phyloP scores from a whole-genome alignment of 2,113 vertebrate species.

The Platycercus adscitus region DNA sequence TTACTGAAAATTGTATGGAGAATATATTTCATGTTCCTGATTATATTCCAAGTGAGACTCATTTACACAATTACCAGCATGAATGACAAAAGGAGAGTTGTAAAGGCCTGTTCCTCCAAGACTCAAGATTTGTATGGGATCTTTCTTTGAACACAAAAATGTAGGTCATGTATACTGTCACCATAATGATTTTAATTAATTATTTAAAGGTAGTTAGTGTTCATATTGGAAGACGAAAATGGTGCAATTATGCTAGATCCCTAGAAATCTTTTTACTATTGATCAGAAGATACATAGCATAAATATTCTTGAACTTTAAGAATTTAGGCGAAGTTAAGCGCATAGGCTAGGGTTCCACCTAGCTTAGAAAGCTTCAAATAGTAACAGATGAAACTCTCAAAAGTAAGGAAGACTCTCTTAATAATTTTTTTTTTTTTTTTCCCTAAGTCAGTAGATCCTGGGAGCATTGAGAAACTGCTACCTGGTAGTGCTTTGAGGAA shows the following conservation, averaged over 20 bases:
- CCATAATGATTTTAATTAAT: not conserved
- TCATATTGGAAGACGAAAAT: not conserved
- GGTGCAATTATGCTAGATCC: not conserved
- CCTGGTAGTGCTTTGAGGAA: not conserved
- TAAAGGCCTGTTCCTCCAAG: not conserved
- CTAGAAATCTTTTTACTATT: not conserved
- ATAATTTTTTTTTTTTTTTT: not conserved
- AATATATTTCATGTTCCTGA: not conserved
- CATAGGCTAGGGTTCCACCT: not conserved
- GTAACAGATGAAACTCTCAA: not conserved
- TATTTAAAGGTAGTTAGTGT: not conserved
- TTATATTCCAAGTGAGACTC: not conserved
- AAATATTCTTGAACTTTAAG: not conserved
- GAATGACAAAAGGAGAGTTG: not conserved
- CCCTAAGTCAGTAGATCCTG: not conserved
- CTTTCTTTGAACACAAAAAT: not conserved
- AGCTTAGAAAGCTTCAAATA: not conserved
- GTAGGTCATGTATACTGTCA: not conserved
- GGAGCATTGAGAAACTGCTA: not conserved
- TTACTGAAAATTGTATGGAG: not conserved
- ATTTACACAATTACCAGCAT: not conserved
- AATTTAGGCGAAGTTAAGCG: not conserved
- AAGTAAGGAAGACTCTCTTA: not conserved
- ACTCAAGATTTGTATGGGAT: not conserved
- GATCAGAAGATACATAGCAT: not conserved